Evolutionary conservation across 2,113 vertebrate species (phyloP), one percentile per base, ranked within the genome.

Genomic region (Ceyx melanurus): DNA sequence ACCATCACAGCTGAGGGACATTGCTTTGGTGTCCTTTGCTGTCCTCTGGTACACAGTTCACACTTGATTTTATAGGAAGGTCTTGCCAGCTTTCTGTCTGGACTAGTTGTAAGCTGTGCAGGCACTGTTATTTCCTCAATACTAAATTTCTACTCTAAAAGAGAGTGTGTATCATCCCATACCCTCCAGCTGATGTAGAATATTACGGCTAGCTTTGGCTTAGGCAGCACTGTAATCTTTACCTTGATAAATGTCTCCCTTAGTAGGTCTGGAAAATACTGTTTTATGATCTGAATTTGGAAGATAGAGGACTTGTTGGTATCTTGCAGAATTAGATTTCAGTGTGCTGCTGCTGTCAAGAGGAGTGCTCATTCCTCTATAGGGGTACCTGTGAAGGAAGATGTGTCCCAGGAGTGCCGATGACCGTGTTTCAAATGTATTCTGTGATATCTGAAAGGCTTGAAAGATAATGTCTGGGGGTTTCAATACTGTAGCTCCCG

Each of bases 401-500:
- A 33, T 58, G 25, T 66, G 46, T 70, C 46, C 26, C 21, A 33
- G 46, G 54, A 28, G 3, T 45, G 46, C 37, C 70, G 66, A 15
- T 65, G 54, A 31, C 15, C 5, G 5, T 1, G 4, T 71, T 46
- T 90, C 72, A 45, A 29, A 21, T 2, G 0, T n/a, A 4, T 46
- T 50, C 61, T 83, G 5, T 51, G 46, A 6, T 66, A 88, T 58
- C 51, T 62, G 56, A 74, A 86, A 77, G 43, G 11, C 40, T 31
- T 4, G 64, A 48, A 66, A 90, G 61, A 13, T 3, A 4, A 8
- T 25, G 3, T 68, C 46, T 64, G 5, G 37, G 10, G 5, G 12
- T n/a, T 84, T 64, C 68, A 70, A 26, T 13, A 4, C 13, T 20
- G 15, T 46, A 26, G 9, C 31, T 43, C 22, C 62, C 0, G 0